Evolutionary conservation across 2,113 vertebrate genomes (phyloP).

Genomic region (Sander lucioperca): DNA sequence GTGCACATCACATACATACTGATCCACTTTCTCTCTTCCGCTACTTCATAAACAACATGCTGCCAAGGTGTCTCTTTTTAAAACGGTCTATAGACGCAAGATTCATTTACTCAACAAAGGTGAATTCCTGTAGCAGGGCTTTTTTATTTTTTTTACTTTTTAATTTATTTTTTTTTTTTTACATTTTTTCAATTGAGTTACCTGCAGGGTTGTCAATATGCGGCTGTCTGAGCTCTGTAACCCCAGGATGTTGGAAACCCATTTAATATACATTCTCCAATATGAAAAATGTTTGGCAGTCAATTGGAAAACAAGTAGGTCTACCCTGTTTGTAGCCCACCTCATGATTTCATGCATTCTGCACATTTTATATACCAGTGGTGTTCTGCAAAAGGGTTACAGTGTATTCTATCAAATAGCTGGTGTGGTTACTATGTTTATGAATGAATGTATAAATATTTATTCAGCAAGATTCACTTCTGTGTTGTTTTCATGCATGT

Average conservation of each 20-base stretch:
- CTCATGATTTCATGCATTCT: slow-evolving; percentile 70
- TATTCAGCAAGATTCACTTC: slow-evolving; percentile 28
- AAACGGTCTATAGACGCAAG: slow-evolving; percentile 41
- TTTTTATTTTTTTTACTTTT: too few relatives aligned
- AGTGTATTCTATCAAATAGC: slow-evolving; percentile 29
- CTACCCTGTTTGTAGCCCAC: slow-evolving; percentile 36
- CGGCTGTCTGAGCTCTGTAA: slow-evolving; percentile 38
- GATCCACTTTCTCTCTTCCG: slow-evolving; percentile 39
- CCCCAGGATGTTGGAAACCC: slow-evolving; percentile 24
- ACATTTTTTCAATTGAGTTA: slow-evolving; percentile 39
- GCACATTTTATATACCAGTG: slow-evolving; percentile 67
- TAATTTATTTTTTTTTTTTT: neutral
- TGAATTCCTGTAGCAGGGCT: slow-evolving; percentile 16
- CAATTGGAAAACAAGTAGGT: slow-evolving; percentile 61
- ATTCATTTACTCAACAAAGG: slow-evolving; percentile 50
- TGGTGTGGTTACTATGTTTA: slow-evolving; percentile 6
- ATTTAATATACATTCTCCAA: slow-evolving; percentile 57
- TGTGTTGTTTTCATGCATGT: slow-evolving; percentile 16
- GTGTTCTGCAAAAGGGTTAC: slow-evolving; percentile 32
- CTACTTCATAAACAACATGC: slow-evolving; percentile 24
- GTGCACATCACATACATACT: slow-evolving; percentile 49
- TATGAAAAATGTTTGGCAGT: slow-evolving; percentile 64
- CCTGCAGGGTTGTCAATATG: slow-evolving; percentile 17
- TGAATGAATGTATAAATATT: slow-evolving; percentile 40
- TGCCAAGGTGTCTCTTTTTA: slow-evolving; percentile 40